Evolutionary conservation across 1,140 invertebrate genomes (phyloP), one percentile per base, ranked within the genome.

Genomic region (Tigriopus japonicus): DNA sequence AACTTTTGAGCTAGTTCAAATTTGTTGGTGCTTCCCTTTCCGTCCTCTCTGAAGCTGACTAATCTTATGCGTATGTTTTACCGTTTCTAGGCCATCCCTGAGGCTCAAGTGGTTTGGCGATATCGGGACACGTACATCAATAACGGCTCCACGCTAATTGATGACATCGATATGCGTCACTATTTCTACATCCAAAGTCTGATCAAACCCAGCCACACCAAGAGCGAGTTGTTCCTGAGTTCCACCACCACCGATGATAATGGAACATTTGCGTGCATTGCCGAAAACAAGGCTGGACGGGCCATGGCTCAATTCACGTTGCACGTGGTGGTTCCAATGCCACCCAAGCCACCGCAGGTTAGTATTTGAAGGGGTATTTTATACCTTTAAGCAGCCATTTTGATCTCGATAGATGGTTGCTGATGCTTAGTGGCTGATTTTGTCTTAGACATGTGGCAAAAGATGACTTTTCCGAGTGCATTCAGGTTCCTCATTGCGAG

Each of bases 281-380:
- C 87, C n/a, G 84, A 87, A 67, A 95, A 95, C 71, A 79, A 83
- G 56, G 88, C 86, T 6, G 92, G 91, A 1, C 86, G 81, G 67
- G 85, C 86, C 14, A 85, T 88, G 73, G 84, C 85, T 1, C 91
- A 91, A 68, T 88, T 88, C 67, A 90, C 87, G 10, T 73, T 91
- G 14, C 81, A 85, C 67, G 83, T 91, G 41, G 80, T 54, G 17
- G 52, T 54, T 3, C 52, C 52, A n/a, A 24, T 54, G 15, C 52
- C 52, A 24, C 52, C 52, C 15, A 54, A 54, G 14, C 52, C 52
- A 6, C 52, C 52, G 2, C 52, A 54, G 52, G 52, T 54, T 6
- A 35, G 28, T 9, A 35, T n/a, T n/a, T n/a, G n/a, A n/a, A n/a
- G n/a, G n/a, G n/a, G n/a, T n/a, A n/a, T n/a, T n/a, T n/a, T n/a